Evolutionary conservation across 2,888 invertebrate species (phyloP).

Genomic region (Dynastes hyllus): DNA sequence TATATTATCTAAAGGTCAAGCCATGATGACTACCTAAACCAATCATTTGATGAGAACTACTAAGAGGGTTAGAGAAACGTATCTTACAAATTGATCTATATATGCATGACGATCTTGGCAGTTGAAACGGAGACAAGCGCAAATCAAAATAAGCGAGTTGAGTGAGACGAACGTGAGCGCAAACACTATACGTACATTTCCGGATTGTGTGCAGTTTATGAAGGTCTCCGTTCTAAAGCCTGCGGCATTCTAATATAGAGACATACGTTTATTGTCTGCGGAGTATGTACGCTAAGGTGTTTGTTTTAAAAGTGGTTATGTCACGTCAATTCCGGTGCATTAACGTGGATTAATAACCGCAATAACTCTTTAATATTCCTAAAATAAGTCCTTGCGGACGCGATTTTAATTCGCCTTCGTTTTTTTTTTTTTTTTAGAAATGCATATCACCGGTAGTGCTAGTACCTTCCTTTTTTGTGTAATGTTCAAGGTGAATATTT

Average conservation of each 20-base stretch:
- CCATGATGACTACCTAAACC: slow-evolving; percentile 61
- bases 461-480: slow-evolving; percentile 29
- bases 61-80: slow-evolving; percentile 52
- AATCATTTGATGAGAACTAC: slow-evolving; percentile 55
- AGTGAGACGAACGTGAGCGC: slow-evolving; percentile 48
- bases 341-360: slow-evolving; percentile 14
- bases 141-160: slow-evolving; percentile 40
- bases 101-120: not conserved
- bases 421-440: slow-evolving; percentile 28
- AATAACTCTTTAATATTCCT: slow-evolving; percentile 27
- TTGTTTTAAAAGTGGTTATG: slow-evolving; percentile 48
- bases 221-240: slow-evolving; percentile 68
- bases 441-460: slow-evolving; percentile 18
- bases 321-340: slow-evolving; percentile 41
- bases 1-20: slow-evolving; percentile 64
- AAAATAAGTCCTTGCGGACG: slow-evolving; percentile 36
- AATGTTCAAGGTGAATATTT: slow-evolving; percentile 21
- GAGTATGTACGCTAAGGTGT: slow-evolving; percentile 26
- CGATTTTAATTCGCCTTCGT: slow-evolving; percentile 25
- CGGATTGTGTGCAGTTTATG: slow-evolving; percentile 65
- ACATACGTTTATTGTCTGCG: slow-evolving; percentile 49
- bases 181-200: slow-evolving; percentile 60
- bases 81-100: slow-evolving; percentile 24
- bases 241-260: slow-evolving; percentile 61
- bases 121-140: slow-evolving; percentile 41